Evolutionary conservation across 92 coral and sea anemone species (phyloP).

Genomic region (Blastomussa wellsi): DNA sequence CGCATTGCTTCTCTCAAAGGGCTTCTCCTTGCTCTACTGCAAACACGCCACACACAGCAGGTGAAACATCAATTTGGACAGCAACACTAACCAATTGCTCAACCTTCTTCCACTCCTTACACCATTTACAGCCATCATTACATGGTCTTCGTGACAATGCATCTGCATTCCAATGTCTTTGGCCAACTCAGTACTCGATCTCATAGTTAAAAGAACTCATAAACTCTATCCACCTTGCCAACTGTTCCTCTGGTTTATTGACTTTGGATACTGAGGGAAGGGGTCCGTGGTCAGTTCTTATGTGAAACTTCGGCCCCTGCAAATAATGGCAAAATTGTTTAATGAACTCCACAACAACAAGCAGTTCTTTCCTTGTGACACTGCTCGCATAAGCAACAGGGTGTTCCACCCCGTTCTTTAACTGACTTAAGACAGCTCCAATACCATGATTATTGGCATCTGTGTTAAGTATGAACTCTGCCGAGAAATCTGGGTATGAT

Average conservation of each 20-base stretch:
- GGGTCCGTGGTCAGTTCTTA: conserved; percentile 68
- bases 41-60: background rate
- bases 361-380: conserved; percentile 43
- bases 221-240: conserved; percentile 56
- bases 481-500: conserved; percentile 37
- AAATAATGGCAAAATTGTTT: conserved; percentile 51
- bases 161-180: conserved; percentile 18
- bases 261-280: conserved; percentile 46
- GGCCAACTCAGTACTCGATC: conserved; percentile 58
- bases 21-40: background rate
- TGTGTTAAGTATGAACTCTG: conserved; percentile 29
- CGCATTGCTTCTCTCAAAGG: background rate
- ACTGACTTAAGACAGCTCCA: conserved; percentile 7
- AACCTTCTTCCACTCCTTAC: conserved; percentile 14
- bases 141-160: conserved; percentile 52
- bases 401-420: conserved; percentile 16
- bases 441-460: conserved; percentile 46
- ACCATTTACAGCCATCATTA: conserved; percentile 48
- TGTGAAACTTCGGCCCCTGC: conserved; percentile 47
- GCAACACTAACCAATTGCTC: conserved; percentile 11
- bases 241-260: conserved; percentile 69
- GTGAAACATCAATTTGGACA: background rate
- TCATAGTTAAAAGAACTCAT: conserved; percentile 43
- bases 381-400: conserved; percentile 35
- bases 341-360: background rate